Evolutionary conservation across 2,797 vertebrate species (phyloP).

Genomic region (Triplophysa bombifrons): DNA sequence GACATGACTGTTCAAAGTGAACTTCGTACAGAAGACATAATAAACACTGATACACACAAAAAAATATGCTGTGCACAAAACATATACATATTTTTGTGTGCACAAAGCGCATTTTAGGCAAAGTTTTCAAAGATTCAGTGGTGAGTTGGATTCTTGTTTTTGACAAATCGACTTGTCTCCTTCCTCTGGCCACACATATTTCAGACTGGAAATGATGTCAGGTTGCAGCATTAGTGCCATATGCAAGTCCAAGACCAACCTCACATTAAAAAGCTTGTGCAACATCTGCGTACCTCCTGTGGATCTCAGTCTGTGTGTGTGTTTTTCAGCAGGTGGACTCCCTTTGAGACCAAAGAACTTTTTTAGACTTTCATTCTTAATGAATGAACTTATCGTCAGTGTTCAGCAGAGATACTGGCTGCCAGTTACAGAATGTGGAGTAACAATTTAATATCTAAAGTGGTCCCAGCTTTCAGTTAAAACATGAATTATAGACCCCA

Average conservation of each 20-base stretch:
- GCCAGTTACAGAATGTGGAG: background rate
- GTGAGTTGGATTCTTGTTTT: constrained; percentile 29
- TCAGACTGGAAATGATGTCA: constrained; percentile 74
- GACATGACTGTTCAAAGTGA: constrained; percentile 4
- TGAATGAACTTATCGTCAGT: background rate
- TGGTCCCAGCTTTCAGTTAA: background rate
- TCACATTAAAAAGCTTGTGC: constrained; percentile 67
- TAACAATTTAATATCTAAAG: background rate
- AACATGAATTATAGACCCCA: background rate
- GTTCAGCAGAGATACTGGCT: background rate
- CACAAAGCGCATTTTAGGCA: constrained; percentile 62
- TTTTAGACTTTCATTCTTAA: constrained; percentile 44
- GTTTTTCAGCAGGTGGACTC: constrained; percentile 65
- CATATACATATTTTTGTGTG: constrained; percentile 64
- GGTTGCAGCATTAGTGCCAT: constrained; percentile 73
- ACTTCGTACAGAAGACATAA: constrained; percentile 30
- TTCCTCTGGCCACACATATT: constrained; percentile 62
- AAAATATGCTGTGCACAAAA: constrained; percentile 30
- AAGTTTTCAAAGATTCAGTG: constrained; percentile 43
- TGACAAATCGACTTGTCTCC: constrained; percentile 59
- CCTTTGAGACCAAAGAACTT: constrained; percentile 52
- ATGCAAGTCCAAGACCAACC: constrained; percentile 73
- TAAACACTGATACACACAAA: constrained; percentile 14
- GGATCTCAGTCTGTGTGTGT: constrained; percentile 57
- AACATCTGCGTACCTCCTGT: constrained; percentile 82